Percentiles rank a stretch among this genome's conserved stretches.
Conservation (phyloP, 2,888 invertebrate genomes). For the Troilus luridus region DNA sequence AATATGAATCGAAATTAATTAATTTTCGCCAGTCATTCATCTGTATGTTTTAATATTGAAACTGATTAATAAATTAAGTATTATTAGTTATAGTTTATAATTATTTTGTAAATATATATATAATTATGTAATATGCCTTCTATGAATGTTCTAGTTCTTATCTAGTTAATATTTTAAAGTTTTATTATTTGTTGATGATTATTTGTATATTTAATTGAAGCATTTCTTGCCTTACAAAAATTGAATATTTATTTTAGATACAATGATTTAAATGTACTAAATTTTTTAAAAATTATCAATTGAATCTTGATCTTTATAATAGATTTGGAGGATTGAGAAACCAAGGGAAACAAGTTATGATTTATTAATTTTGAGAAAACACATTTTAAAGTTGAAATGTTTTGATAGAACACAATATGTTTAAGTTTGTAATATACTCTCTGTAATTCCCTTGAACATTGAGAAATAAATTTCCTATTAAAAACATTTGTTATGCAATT, state of each 20-base stretch:
- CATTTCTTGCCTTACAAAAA: neutral
- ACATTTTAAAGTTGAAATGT: too few species aligned
- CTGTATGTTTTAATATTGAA: neutral
- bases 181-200: neutral
- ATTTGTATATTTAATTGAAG: slow-evolving; percentile 9
- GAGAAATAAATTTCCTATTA: too few species aligned
- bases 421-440: too few species aligned
- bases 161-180: slow-evolving; percentile 8
- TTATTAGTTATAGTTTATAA: neutral
- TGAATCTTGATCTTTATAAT: neutral
- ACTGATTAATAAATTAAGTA: neutral
- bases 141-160: slow-evolving; percentile 13
- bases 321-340: too few species aligned
- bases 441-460: too few species aligned
- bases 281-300: neutral
- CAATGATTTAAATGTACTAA: neutral
- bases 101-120: neutral
- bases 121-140: neutral
- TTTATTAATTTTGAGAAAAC: too few species aligned
- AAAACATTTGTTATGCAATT: too few species aligned
- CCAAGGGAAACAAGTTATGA: too few species aligned
- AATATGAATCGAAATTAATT: neutral
- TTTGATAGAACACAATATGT: too few species aligned
- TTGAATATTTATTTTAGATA: neutral
- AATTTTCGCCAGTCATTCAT: neutral